phyloP scores from a whole-genome alignment of 1,140 invertebrate species.

The Halictus rubicundus region DNA sequence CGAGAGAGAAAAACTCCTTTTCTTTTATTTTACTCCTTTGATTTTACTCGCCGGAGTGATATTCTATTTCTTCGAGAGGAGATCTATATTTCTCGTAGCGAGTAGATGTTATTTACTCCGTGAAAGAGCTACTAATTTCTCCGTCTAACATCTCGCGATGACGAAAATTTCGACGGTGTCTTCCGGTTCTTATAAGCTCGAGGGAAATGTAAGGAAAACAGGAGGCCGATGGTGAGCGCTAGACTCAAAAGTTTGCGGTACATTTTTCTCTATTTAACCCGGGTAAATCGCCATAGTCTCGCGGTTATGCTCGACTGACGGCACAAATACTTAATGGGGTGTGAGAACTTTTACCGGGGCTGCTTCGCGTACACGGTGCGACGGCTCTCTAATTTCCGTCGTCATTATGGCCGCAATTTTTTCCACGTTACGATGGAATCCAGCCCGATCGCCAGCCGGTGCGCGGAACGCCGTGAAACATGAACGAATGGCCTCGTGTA shows the following conservation, averaged over 20 bases:
- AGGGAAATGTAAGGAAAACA: not conserved
- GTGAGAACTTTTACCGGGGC: conserved; percentile 26
- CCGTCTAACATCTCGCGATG: not conserved
- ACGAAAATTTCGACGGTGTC: not conserved
- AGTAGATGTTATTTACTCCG: too few relatives aligned
- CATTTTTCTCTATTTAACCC: conserved; percentile 43
- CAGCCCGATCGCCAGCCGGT: not conserved
- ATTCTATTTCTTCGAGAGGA: too few relatives aligned
- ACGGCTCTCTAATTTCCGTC: conserved; percentile 32
- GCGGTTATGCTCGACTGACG: conserved; percentile 7
- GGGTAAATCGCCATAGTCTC: conserved; percentile 29
- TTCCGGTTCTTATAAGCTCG: not conserved
- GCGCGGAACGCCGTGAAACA: too few relatives aligned
- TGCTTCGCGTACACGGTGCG: not conserved
- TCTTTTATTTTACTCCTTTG: too few relatives aligned
- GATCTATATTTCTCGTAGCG: too few relatives aligned
- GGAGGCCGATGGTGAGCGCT: not conserved
- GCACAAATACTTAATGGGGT: conserved; percentile 41
- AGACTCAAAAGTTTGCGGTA: conserved; percentile 8
- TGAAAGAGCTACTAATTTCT: too few relatives aligned
- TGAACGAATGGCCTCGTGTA: too few relatives aligned
- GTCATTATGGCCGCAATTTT: conserved; percentile 20
- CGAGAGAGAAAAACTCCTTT: too few relatives aligned
- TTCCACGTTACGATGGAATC: not conserved
- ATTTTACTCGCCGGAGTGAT: too few relatives aligned